Conservation (phyloP, 2,888 invertebrate species). For the Actias luna region DNA sequence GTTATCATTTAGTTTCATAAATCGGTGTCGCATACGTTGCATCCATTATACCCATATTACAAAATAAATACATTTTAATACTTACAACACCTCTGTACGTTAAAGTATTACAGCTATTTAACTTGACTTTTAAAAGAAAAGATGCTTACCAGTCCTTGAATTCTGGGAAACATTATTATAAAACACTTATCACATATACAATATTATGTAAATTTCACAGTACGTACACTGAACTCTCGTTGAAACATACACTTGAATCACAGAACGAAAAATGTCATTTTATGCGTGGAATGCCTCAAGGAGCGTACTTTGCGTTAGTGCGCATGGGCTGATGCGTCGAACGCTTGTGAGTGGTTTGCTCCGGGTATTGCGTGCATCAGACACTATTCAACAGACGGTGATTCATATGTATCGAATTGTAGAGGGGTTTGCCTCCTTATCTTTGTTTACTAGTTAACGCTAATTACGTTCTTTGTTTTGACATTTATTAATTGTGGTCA, state of each 20-base stretch:
- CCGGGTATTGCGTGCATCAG: slow-evolving; percentile 20
- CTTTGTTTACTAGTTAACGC: slow-evolving; percentile 17
- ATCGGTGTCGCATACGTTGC: background rate
- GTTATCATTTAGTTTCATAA: background rate
- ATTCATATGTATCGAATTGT: slow-evolving; percentile 9
- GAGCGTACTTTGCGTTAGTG: slow-evolving; percentile 39
- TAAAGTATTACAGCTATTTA: background rate
- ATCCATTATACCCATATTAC: background rate
- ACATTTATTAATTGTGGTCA: slow-evolving; percentile 1
- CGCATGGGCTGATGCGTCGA: slow-evolving; percentile 53
- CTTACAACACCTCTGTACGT: background rate
- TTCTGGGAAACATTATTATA: slow-evolving; percentile 69
- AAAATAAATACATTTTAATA: background rate
- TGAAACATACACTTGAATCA: slow-evolving; percentile 43
- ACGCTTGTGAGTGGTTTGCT: slow-evolving; percentile 40
- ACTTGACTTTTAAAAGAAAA: background rate
- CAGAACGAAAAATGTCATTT: slow-evolving; percentile 41
- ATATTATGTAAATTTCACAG: slow-evolving; percentile 31
- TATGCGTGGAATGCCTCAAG: slow-evolving; percentile 40
- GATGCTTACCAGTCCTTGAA: slow-evolving; percentile 73
- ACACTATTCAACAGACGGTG: slow-evolving; percentile 15
- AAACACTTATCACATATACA: slow-evolving; percentile 41
- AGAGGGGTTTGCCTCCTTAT: slow-evolving; percentile 16
- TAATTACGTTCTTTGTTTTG: slow-evolving; percentile 14
- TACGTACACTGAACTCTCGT: slow-evolving; percentile 47